phyloP scores from a whole-genome alignment of 2,113 vertebrate species.

The Leiothrix lutea region DNA sequence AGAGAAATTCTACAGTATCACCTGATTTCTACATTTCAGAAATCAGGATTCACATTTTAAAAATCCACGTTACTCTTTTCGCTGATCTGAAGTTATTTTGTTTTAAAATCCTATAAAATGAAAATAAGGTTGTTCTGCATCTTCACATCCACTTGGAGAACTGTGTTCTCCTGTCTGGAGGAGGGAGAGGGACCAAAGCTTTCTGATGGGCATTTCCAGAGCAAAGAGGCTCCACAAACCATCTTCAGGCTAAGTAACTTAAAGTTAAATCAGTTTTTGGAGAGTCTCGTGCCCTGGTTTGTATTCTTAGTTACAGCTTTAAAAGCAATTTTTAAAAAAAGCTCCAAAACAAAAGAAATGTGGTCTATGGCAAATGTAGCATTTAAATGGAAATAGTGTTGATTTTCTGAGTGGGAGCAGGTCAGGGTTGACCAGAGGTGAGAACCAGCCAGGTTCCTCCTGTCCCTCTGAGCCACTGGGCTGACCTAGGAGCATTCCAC shows the following conservation, averaged over 20 bases:
- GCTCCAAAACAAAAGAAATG: background rate
- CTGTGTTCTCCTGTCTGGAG: background rate
- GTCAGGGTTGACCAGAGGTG: background rate
- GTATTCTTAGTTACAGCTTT: background rate
- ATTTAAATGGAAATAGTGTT: background rate
- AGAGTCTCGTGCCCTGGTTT: background rate
- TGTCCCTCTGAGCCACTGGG: background rate
- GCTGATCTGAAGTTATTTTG: background rate
- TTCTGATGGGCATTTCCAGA: background rate
- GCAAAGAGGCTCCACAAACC: background rate
- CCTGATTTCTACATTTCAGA: background rate
- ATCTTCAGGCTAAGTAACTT: background rate
- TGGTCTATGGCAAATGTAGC: fast-evolving
- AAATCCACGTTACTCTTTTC: background rate
- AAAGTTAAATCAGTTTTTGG: background rate
- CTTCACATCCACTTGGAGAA: background rate
- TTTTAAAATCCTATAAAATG: background rate
- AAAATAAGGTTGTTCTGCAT: background rate
- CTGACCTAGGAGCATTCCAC: background rate
- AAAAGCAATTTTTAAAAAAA: background rate
- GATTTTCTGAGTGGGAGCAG: background rate
- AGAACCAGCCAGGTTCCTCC: background rate
- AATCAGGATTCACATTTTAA: background rate
- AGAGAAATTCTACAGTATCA: background rate
- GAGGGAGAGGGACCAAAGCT: background rate